phyloP scores from a whole-genome alignment of 1,140 invertebrate species.

The Heliconius himera region DNA sequence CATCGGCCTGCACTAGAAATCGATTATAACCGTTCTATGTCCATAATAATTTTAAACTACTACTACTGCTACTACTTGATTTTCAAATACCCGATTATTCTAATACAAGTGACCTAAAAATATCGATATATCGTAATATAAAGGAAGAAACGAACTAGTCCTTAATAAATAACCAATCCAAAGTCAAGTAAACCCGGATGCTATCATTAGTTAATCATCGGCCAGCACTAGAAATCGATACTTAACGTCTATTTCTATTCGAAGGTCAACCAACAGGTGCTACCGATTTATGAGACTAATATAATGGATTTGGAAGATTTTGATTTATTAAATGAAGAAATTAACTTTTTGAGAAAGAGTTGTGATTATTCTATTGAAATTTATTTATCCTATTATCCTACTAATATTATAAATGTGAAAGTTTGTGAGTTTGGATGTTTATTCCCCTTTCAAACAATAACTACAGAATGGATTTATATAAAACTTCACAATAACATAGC shows the following conservation, averaged over 20 bases:
- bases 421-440: no score
- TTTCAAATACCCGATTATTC: no score
- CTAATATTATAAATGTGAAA: no score
- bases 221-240: constrained; percentile 21
- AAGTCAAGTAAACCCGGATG: constrained; percentile 2
- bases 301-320: constrained; percentile 16
- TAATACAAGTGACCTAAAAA: not conserved
- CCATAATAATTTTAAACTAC: not conserved
- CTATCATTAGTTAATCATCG: constrained; percentile 28
- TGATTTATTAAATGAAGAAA: not conserved
- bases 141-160: not conserved
- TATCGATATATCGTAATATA: not conserved
- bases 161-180: not conserved
- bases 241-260: constrained; percentile 28
- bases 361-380: no score
- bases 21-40: constrained; percentile 30
- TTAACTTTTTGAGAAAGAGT: not conserved
- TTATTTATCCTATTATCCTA: no score
- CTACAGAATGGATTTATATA: no score
- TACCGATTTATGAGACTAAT: constrained; percentile 32
- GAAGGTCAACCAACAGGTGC: constrained; percentile 35
- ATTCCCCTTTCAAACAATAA: no score
- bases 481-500: no score
- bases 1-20: constrained; percentile 2
- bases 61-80: no score